phyloP scores from a whole-genome alignment of 2,888 invertebrate genomes.

The Creontiades dilutus region DNA sequence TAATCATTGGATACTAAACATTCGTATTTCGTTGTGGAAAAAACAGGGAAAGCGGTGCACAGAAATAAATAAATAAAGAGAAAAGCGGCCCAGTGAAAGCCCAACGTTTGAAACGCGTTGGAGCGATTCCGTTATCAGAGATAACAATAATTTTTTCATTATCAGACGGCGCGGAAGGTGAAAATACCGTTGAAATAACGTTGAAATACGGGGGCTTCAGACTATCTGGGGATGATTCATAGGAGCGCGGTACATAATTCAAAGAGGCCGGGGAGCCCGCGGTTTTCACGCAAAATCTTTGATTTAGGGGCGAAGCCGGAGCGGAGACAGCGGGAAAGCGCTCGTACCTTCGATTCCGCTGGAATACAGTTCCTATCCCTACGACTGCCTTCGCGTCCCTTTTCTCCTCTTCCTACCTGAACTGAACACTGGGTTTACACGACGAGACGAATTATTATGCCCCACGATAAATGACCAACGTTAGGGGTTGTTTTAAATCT shows the following conservation, averaged over 20 bases:
- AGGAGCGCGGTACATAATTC: conserved; percentile 61
- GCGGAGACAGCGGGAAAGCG: conserved; percentile 33
- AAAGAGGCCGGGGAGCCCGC: conserved; percentile 41
- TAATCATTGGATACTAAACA: no score
- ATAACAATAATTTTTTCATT: conserved; percentile 66
- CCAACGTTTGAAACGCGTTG: conserved; percentile 5
- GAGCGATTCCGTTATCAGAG: conserved; percentile 43
- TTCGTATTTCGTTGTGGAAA: no score
- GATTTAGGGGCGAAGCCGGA: conserved; percentile 65
- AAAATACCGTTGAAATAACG: conserved; percentile 58
- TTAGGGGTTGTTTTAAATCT: neutral
- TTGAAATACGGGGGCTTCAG: conserved; percentile 59
- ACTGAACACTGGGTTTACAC: conserved; percentile 14
- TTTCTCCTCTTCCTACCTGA: neutral
- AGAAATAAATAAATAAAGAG: neutral
- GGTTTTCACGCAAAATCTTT: conserved; percentile 71
- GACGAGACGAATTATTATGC: conserved; percentile 26
- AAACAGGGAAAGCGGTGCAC: no score
- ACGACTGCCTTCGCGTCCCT: neutral
- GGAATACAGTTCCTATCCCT: conserved; percentile 47
- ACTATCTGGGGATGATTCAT: conserved; percentile 64
- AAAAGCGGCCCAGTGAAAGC: neutral
- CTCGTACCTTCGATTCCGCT: conserved; percentile 50
- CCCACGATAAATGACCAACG: conserved; percentile 1
- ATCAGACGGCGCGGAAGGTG: conserved; percentile 48